Evolutionary conservation across 2,797 vertebrate genomes (phyloP).

Genomic region (Hyperoplus immaculatus): DNA sequence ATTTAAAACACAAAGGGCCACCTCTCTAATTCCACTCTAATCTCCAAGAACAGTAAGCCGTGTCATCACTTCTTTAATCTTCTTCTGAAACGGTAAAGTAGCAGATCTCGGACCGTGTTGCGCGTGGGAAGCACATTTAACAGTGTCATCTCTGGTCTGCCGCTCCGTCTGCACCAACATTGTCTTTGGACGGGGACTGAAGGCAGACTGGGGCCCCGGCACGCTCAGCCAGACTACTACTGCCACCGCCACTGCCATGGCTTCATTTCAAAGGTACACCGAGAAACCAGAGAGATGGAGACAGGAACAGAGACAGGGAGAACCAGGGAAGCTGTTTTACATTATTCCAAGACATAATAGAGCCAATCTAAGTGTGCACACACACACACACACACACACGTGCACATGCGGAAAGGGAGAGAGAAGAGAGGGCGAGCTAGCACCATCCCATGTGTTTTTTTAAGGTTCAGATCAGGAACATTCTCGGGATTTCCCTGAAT

Average conservation of each 20-base stretch:
- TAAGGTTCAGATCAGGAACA: slow-evolving; percentile 76
- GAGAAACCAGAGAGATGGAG: slow-evolving; percentile 73
- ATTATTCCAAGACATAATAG: slow-evolving; percentile 89
- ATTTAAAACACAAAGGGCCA: slow-evolving; percentile 25
- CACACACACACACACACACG: slow-evolving; percentile 37
- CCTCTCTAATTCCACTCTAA: not conserved
- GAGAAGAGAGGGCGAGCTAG: slow-evolving; percentile 49
- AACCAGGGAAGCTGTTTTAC: slow-evolving; percentile 82
- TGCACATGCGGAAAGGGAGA: slow-evolving; percentile 52
- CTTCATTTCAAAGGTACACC: slow-evolving; percentile 75
- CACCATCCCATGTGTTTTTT: slow-evolving; percentile 76
- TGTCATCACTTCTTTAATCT: slow-evolving; percentile 38
- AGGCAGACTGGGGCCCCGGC: slow-evolving; percentile 33
- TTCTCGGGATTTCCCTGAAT: slow-evolving; percentile 86
- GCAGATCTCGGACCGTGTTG: slow-evolving; percentile 28
- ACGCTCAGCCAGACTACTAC: slow-evolving; percentile 59
- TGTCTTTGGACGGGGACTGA: slow-evolving; percentile 80
- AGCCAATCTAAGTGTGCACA: slow-evolving; percentile 77
- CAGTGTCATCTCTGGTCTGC: slow-evolving; percentile 75
- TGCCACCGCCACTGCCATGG: slow-evolving; percentile 72
- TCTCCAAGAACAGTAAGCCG: slow-evolving; percentile 21
- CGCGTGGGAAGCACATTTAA: slow-evolving; percentile 40
- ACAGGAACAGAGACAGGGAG: slow-evolving; percentile 66
- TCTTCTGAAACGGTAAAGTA: slow-evolving; percentile 37
- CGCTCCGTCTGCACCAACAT: slow-evolving; percentile 81